Percentiles rank a stretch among this genome's conserved stretches.
These are phyloP conservation scores for Agrilus cyanescens DNA, from an alignment of 2,888 invertebrate species.

Conservation along the genomic window DNA sequence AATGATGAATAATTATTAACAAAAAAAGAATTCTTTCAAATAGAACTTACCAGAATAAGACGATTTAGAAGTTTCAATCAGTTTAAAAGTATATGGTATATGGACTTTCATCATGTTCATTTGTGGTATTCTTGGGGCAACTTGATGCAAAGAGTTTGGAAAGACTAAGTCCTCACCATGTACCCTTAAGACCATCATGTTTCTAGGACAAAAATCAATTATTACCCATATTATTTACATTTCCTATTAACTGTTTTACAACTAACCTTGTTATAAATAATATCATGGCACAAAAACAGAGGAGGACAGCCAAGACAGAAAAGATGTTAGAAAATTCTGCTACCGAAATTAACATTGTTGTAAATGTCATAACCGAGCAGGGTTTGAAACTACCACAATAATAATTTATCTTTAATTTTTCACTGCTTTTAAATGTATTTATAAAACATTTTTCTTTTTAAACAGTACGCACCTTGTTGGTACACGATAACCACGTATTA, in stretches of 20 bases:
- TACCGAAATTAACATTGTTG: slow-evolving; percentile 52
- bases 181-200: slow-evolving; percentile 64
- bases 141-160: slow-evolving; percentile 34
- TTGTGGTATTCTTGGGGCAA: slow-evolving; percentile 53
- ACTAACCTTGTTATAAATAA: slow-evolving; percentile 62
- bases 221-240: not conserved
- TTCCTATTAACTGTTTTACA: not conserved
- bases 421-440: too few relatives aligned
- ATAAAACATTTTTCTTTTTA: too few relatives aligned
- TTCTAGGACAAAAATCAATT: slow-evolving; percentile 39
- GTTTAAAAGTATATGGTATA: slow-evolving; percentile 71
- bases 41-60: slow-evolving; percentile 53
- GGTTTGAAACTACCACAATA: too few relatives aligned
- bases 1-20: too few relatives aligned
- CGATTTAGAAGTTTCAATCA: slow-evolving; percentile 57
- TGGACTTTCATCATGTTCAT: slow-evolving; percentile 76
- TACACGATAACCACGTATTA: too few relatives aligned
- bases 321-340: slow-evolving; percentile 66
- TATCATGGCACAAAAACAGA: slow-evolving; percentile 63
- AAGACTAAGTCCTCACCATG: slow-evolving; percentile 55
- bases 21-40: not conserved
- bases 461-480: too few relatives aligned
- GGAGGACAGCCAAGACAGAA: slow-evolving; percentile 58
- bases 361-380: slow-evolving; percentile 32
- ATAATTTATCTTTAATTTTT: too few relatives aligned